A percentile compares a stretch with the other conserved stretches of the same genome.
Conservation (phyloP, 2,113 vertebrate species). For the Syrrhaptes paradoxus region DNA sequence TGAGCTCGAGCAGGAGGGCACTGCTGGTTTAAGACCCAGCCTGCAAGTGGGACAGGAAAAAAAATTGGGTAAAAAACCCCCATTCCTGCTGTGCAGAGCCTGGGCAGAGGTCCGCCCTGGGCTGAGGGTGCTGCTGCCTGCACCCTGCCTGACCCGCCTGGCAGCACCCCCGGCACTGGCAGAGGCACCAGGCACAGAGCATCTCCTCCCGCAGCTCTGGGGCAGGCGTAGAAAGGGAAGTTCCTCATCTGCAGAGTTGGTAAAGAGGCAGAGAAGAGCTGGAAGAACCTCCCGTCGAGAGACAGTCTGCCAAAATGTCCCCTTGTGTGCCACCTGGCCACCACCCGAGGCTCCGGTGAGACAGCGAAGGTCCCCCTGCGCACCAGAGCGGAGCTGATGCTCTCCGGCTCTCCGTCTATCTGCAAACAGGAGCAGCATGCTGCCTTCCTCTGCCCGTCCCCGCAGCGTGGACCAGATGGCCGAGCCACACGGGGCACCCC, state of each 20-base stretch:
- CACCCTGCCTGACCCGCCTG: not conserved
- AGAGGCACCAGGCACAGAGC: not conserved
- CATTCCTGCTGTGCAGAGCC: fast-evolving
- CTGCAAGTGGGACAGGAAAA: not conserved
- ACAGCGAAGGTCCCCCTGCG: not conserved
- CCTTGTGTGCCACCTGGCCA: not conserved
- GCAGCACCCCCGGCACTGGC: not conserved
- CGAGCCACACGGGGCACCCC: not conserved
- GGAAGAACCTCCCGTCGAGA: not conserved
- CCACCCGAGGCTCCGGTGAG: not conserved
- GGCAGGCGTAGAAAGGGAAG: fast-evolving
- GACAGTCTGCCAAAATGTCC: not conserved
- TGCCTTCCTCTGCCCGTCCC: not conserved
- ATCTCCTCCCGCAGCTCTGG: not conserved
- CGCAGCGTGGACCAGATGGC: not conserved
- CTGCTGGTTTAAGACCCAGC: not conserved
- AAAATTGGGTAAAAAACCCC: not conserved
- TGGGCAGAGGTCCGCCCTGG: not conserved
- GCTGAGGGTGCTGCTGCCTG: not conserved
- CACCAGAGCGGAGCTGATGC: not conserved
- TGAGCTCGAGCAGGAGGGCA: not conserved
- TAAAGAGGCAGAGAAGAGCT: not conserved
- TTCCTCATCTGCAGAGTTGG: not conserved
- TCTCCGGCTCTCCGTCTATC: not conserved
- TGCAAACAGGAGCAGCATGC: not conserved